Evolutionary conservation across 2,888 invertebrate genomes (phyloP), one percentile per base, ranked within the genome.

Genomic region (Drymonia ruficornis): DNA sequence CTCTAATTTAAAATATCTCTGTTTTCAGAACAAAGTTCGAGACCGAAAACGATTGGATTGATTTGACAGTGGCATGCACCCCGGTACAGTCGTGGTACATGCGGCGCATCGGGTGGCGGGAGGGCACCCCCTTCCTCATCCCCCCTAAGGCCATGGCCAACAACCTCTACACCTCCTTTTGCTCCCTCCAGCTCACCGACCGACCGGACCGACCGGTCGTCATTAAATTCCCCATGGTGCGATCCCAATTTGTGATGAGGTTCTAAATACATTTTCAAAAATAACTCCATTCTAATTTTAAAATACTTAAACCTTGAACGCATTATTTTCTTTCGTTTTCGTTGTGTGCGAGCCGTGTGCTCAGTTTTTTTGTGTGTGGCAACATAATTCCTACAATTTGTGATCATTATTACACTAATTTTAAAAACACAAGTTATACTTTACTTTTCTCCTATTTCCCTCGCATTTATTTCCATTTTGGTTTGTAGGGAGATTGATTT

Each of bases 51-150:
- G 79, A 61, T 65, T 82, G 82, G 80, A 54, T 83, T n/a, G 81
- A 87, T 36, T 65, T 89, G 50, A 81, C 82, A 48, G 63, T 87
- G 11, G 78, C 83, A 1, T 84, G 80, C 61, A 63, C 83, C 13
- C 81, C 85, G n/a, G 78, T 82, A 50, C 84, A 82, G 44, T 83
- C 85, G 38, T 91, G 91, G 91, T 91, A 90, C 59, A 66, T 89
- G 44, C 81, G 91, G 8, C 84, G 90, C 4, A 91, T 84, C 0
- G 83, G 89, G 2, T 91, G 91, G 91, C 86, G 91, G 11, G 82
- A 82, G 61, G 70, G 72, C 31, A 79, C 81, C 0, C 77, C 83
- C 0, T 57, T 81, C 16, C 74, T 80, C 74, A 81, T 80, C 1
- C 67, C 84, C 6, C 81, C 83, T 2, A 76, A 85, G 7, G 84